These are phyloP conservation scores for Corydoras maculifer DNA, from an alignment of 2,113 vertebrate species.

Conservation along the genomic window DNA sequence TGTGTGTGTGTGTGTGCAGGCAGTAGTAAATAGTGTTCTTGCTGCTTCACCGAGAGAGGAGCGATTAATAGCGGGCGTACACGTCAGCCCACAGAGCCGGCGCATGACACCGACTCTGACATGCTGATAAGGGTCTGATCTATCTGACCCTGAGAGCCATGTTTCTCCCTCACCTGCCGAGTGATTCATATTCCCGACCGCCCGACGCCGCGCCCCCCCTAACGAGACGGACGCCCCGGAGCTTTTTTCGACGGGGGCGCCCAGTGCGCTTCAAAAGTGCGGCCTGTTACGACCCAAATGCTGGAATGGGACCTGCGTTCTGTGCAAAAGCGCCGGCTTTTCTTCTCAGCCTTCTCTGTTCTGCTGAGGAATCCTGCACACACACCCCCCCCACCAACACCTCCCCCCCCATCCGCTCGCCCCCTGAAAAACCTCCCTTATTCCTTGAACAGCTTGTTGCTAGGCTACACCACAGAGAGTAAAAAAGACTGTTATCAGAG, in stretches of 20 bases:
- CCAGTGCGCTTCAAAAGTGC: too few species aligned
- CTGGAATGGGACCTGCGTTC: slow-evolving; percentile 31
- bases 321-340: slow-evolving; percentile 11
- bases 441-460: slow-evolving; percentile 44
- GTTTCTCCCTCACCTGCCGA: slow-evolving; percentile 22
- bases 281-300: slow-evolving; percentile 3
- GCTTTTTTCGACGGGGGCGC: background rate
- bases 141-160: slow-evolving; percentile 36
- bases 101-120: slow-evolving; percentile 39
- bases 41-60: slow-evolving; percentile 25
- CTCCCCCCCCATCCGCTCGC: background rate
- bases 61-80: slow-evolving; percentile 27
- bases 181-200: slow-evolving; percentile 31
- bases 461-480: slow-evolving; percentile 44
- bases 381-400: background rate
- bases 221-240: background rate
- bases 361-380: slow-evolving; percentile 27
- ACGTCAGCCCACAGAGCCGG: slow-evolving; percentile 24
- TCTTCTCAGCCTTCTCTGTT: slow-evolving; percentile 29
- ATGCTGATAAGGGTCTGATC: slow-evolving; percentile 44
- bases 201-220: background rate
- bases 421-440: slow-evolving; percentile 30
- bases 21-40: slow-evolving; percentile 29
- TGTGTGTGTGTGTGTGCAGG: background rate
- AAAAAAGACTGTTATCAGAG: slow-evolving; percentile 46